Percentiles rank a stretch among this genome's conserved stretches.
These are phyloP conservation scores for Entomyzon cyanotis DNA, from an alignment of 2,113 vertebrate genomes.

Conservation along the genomic window DNA sequence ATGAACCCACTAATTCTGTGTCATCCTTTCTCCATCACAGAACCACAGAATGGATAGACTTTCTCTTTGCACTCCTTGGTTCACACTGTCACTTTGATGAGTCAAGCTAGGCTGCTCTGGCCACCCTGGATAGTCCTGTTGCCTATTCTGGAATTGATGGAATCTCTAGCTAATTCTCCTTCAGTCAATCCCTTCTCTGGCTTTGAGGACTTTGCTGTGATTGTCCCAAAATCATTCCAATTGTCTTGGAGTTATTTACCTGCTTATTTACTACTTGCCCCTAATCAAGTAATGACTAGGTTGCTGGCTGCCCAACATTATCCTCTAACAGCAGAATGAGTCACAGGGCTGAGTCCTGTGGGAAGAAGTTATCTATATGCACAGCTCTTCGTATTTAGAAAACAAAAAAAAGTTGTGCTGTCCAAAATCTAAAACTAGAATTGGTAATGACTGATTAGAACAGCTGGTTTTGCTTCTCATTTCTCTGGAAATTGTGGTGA, in stretches of 20 bases:
- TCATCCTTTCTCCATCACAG: not conserved
- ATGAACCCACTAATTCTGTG: not conserved
- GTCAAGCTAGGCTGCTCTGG: not conserved
- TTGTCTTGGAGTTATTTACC: not conserved
- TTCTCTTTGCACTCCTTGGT: not conserved
- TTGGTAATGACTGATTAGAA: not conserved
- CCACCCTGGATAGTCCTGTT: not conserved
- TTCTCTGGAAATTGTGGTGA: not conserved
- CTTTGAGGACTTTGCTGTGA: not conserved
- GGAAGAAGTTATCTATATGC: not conserved
- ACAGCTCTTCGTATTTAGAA: not conserved
- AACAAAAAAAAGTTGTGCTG: not conserved
- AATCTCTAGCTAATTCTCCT: not conserved
- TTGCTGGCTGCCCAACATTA: not conserved
- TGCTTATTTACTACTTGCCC: not conserved
- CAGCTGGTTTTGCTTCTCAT: not conserved
- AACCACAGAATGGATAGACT: not conserved
- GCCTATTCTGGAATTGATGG: not conserved
- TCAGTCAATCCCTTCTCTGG: not conserved
- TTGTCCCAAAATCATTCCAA: not conserved
- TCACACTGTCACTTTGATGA: not conserved
- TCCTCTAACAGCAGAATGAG: not conserved
- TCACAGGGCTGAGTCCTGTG: not conserved
- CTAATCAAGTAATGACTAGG: not conserved
- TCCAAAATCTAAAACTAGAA: not conserved